Conservation (phyloP, 2,888 invertebrate species). For the Chloromyia formosa region DNA sequence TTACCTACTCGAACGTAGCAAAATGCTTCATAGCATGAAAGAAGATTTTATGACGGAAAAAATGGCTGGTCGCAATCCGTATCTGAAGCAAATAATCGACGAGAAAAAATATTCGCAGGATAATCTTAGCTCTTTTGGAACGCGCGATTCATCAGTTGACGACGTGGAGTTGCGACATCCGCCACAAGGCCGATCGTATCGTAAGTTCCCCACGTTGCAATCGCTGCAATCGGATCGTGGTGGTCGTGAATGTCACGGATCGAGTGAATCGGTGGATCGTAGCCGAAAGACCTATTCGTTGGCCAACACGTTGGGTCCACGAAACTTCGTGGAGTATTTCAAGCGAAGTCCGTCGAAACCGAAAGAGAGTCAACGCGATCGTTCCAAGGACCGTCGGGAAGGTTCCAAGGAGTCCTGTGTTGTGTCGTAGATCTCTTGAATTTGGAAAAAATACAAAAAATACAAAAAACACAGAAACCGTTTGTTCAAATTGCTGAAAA, state of each 20-base stretch:
- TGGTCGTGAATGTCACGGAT: slow-evolving; percentile 1
- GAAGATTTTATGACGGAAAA: slow-evolving; percentile 63
- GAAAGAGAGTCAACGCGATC: slow-evolving; percentile 48
- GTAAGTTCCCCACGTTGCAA: slow-evolving; percentile 57
- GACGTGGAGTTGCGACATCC: slow-evolving; percentile 8
- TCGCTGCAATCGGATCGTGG: slow-evolving; percentile 47
- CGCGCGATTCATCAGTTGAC: slow-evolving; percentile 50
- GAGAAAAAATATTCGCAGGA: slow-evolving; percentile 51
- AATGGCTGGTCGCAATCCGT: slow-evolving; percentile 62
- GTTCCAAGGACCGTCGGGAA: slow-evolving; percentile 13
- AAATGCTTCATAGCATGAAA: slow-evolving; percentile 61
- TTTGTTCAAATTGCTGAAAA: slow-evolving; percentile 1
- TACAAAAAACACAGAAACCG: too few species aligned
- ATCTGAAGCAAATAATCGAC: slow-evolving; percentile 59
- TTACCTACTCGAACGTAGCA: slow-evolving; percentile 60
- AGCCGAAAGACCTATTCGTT: slow-evolving; percentile 17
- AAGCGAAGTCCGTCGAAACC: slow-evolving; percentile 57
- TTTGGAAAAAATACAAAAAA: neutral
- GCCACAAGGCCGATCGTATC: slow-evolving; percentile 49
- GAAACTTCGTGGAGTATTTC: slow-evolving; percentile 57
- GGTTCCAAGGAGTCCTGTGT: slow-evolving; percentile 55
- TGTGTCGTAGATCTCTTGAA: slow-evolving; percentile 56
- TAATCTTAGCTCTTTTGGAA: slow-evolving; percentile 47
- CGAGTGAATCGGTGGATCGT: slow-evolving; percentile 41
- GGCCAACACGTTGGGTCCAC: slow-evolving; percentile 40